phyloP scores from a whole-genome alignment of 2,797 vertebrate genomes.

The Schizopygopsis pylzovi region DNA sequence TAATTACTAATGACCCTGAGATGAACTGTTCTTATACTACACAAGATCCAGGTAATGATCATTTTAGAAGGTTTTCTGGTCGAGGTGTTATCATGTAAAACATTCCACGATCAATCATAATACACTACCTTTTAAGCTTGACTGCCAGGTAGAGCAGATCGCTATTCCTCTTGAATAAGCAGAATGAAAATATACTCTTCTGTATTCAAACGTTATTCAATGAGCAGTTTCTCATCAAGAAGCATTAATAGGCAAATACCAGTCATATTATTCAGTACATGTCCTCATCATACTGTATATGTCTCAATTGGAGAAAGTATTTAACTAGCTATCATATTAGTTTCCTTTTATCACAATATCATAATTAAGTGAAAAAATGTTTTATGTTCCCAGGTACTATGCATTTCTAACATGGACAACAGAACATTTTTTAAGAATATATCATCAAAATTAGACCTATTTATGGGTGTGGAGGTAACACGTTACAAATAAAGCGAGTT shows the following conservation, averaged over 20 bases:
- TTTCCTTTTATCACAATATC: neutral
- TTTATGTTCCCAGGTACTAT: neutral
- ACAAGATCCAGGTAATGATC: conserved; percentile 30
- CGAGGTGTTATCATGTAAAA: conserved; percentile 24
- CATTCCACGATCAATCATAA: conserved; percentile 38
- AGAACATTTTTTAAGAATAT: neutral
- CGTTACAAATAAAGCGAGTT: too few species aligned
- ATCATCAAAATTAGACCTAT: too few species aligned
- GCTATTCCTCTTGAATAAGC: conserved; percentile 15
- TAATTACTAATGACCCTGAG: conserved; percentile 34
- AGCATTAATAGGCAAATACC: neutral
- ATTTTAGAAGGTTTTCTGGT: conserved; percentile 40
- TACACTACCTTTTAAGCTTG: conserved; percentile 18
- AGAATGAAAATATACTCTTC: conserved; percentile 15
- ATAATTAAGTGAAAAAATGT: neutral
- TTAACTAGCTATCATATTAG: neutral
- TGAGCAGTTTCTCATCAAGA: conserved; percentile 9
- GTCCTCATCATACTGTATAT: neutral
- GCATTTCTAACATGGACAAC: neutral
- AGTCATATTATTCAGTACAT: neutral
- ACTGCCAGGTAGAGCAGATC: neutral
- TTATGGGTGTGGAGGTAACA: too few species aligned
- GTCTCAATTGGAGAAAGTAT: neutral
- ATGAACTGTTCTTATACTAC: conserved; percentile 38
- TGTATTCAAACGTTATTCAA: conserved; percentile 15